phyloP scores from a whole-genome alignment of 2,888 invertebrate species.

The Drosophila parthenogenetica region DNA sequence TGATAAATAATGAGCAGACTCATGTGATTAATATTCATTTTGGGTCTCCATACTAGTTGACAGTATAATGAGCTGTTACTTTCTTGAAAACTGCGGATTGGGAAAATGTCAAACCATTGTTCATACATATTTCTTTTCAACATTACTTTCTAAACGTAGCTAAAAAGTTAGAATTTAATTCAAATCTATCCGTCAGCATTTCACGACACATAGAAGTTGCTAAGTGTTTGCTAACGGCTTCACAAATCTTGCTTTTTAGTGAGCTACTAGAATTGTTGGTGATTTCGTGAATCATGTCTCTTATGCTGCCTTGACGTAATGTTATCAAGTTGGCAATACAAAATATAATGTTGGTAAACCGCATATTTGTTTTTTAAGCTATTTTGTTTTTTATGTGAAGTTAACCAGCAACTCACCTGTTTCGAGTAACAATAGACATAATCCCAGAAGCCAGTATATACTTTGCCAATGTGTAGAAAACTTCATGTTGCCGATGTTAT shows the following conservation, averaged over 20 bases:
- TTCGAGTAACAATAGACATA: slow-evolving; percentile 81
- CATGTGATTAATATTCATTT: slow-evolving; percentile 6
- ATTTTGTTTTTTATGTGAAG: slow-evolving; percentile 38
- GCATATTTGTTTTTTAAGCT: slow-evolving; percentile 45
- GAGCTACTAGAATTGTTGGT: slow-evolving; percentile 26
- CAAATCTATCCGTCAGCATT: background rate
- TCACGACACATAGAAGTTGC: background rate
- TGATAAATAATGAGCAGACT: slow-evolving; percentile 20
- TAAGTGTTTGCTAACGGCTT: slow-evolving; percentile 27
- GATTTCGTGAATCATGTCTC: slow-evolving; percentile 24
- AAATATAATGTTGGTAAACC: slow-evolving; percentile 1
- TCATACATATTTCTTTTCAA: too few species aligned
- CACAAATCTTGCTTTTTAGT: background rate
- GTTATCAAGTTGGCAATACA: background rate
- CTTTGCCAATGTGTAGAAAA: slow-evolving; percentile 74
- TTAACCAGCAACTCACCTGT: slow-evolving; percentile 78
- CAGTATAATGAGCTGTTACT: slow-evolving; percentile 1
- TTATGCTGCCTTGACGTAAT: slow-evolving; percentile 10
- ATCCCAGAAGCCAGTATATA: slow-evolving; percentile 83
- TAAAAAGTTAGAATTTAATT: background rate
- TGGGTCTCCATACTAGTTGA: background rate
- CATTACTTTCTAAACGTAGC: background rate
- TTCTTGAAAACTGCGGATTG: background rate
- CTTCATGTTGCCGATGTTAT: slow-evolving; percentile 76
- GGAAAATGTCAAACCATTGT: background rate